Conservation (phyloP, 2,113 vertebrate species). For the Epinephelus lanceolatus region DNA sequence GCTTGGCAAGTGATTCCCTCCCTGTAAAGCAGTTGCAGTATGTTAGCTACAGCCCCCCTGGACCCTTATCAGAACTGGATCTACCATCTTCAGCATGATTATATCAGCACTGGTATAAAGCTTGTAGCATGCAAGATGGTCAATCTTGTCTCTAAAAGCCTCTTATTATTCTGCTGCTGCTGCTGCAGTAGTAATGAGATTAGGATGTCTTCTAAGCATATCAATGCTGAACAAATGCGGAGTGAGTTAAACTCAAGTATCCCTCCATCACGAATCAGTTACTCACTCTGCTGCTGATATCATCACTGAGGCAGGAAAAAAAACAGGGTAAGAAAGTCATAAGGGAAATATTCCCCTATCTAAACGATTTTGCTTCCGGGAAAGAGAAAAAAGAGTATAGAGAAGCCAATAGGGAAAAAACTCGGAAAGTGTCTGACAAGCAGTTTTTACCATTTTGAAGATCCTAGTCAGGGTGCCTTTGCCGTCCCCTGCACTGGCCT, state of each 20-base stretch:
- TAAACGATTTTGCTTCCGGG: background rate
- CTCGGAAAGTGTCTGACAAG: background rate
- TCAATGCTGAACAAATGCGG: constrained; percentile 30
- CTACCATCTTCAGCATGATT: constrained; percentile 30
- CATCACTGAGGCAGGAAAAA: constrained; percentile 75
- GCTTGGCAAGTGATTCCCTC: background rate
- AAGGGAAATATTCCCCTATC: constrained; percentile 25
- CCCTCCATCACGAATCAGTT: constrained; percentile 53
- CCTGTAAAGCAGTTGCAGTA: constrained; percentile 14
- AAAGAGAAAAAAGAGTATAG: background rate
- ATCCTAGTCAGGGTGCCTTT: constrained; percentile 95
- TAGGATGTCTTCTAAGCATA: constrained; percentile 57
- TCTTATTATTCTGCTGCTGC: constrained; percentile 63
- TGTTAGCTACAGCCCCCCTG: constrained; percentile 34
- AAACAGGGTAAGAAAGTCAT: constrained; percentile 33
- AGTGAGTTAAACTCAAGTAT: constrained; percentile 51
- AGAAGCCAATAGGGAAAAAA: background rate
- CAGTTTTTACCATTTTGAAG: constrained; percentile 95
- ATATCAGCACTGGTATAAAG: constrained; percentile 47
- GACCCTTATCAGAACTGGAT: constrained; percentile 20
- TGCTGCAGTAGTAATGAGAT: constrained; percentile 59
- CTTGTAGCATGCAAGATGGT: constrained; percentile 26
- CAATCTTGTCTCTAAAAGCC: constrained; percentile 56
- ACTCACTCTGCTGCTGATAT: constrained; percentile 81
- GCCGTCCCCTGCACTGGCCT: constrained; percentile 90